A percentile compares a stretch with the other conserved stretches of the same genome.
phyloP scores from a whole-genome alignment of 2,113 vertebrate species.

The Gallinago jamesoni region DNA sequence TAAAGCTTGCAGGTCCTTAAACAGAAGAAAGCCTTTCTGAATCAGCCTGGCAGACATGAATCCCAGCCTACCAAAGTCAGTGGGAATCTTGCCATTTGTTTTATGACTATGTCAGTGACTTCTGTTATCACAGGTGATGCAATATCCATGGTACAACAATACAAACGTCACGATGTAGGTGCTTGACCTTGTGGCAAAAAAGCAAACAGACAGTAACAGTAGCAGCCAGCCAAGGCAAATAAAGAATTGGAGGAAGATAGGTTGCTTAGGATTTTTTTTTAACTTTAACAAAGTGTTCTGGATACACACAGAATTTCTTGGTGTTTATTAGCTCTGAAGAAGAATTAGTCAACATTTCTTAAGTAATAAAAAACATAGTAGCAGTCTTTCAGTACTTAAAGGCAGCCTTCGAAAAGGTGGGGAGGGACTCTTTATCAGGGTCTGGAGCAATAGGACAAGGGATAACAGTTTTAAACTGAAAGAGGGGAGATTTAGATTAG shows the following conservation, averaged over 20 bases:
- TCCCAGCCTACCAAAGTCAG: not conserved
- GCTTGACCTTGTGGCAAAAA: not conserved
- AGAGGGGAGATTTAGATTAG: not conserved
- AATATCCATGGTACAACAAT: not conserved
- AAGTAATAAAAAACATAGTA: not conserved
- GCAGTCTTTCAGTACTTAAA: not conserved
- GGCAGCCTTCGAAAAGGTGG: not conserved
- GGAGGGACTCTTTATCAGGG: not conserved
- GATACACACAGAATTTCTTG: not conserved
- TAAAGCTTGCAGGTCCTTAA: not conserved
- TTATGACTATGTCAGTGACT: not conserved
- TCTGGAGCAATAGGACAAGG: not conserved
- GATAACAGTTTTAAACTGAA: not conserved
- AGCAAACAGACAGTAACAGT: not conserved
- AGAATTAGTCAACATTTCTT: not conserved
- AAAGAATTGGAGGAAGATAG: not conserved
- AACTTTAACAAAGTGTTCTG: not conserved
- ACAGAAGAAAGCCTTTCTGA: not conserved
- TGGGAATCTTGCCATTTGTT: not conserved
- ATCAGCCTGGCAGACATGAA: not conserved
- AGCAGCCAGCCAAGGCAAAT: constrained; percentile 22
- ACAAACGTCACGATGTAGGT: not conserved
- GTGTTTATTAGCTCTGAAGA: not conserved
- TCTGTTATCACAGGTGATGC: constrained; percentile 16
- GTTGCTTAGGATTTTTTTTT: not conserved